phyloP scores from a whole-genome alignment of 92 coral and sea anemone species.

The Plumapathes pennacea region DNA sequence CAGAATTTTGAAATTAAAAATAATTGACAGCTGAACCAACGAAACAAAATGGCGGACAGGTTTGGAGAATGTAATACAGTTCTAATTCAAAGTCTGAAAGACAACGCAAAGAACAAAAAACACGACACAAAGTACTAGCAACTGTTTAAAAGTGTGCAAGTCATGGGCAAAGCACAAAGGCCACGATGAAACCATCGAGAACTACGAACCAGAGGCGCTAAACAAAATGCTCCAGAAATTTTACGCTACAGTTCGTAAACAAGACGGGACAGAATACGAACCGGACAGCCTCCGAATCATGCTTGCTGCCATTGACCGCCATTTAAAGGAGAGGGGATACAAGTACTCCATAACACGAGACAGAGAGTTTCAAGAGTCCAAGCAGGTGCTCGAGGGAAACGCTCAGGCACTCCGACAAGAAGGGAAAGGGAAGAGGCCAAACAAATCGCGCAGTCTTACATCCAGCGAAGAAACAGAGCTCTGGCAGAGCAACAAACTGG shows the following conservation, averaged over 20 bases:
- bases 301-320: slow-evolving; percentile 22
- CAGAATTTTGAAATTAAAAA: slow-evolving; percentile 5
- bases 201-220: slow-evolving; percentile 11
- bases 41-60: slow-evolving; percentile 10
- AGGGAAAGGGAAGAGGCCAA: slow-evolving; percentile 44
- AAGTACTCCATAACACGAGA: slow-evolving; percentile 17
- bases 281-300: slow-evolving; percentile 42
- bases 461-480: slow-evolving; percentile 21
- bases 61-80: slow-evolving; percentile 5
- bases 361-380: slow-evolving; percentile 24
- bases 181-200: slow-evolving; percentile 1
- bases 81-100: slow-evolving; percentile 9
- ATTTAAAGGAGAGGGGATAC: slow-evolving; percentile 20
- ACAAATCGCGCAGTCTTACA: slow-evolving; percentile 33
- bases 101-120: slow-evolving; percentile 14
- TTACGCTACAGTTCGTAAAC: slow-evolving; percentile 24
- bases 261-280: slow-evolving; percentile 32
- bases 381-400: slow-evolving; percentile 52
- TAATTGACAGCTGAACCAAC: slow-evolving; percentile 3
- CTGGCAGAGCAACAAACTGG: slow-evolving; percentile 26
- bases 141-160: slow-evolving; percentile 22
- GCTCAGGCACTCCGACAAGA: slow-evolving; percentile 26
- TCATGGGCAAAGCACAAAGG: slow-evolving; percentile 18
- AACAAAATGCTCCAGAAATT: slow-evolving; percentile 18
- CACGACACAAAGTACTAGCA: slow-evolving; percentile 8